phyloP scores from a whole-genome alignment of 2,888 invertebrate genomes.

The Tridacna gigas region DNA sequence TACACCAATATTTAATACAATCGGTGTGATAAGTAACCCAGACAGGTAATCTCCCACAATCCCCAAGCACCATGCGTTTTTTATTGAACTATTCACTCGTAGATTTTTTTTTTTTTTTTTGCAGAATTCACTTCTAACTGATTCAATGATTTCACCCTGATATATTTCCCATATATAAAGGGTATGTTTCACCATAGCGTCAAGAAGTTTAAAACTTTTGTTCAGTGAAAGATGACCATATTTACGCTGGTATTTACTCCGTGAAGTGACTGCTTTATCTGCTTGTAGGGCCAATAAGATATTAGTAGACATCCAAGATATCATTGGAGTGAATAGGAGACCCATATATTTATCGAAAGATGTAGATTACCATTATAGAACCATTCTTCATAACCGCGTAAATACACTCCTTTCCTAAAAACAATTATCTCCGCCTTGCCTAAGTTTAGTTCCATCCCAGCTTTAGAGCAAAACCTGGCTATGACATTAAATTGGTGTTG shows the following conservation, averaged over 20 bases:
- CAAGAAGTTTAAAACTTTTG: too few species aligned
- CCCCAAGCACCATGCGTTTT: constrained; percentile 4
- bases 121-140: background rate
- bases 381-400: constrained; percentile 10
- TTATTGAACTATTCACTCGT: constrained; percentile 5
- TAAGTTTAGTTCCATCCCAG: constrained; percentile 9
- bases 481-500: constrained; percentile 12
- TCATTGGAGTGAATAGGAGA: background rate
- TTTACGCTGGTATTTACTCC: background rate
- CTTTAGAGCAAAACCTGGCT: background rate
- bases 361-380: background rate
- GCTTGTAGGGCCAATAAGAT: constrained; percentile 11
- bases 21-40: constrained; percentile 14
- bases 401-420: background rate
- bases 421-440: constrained; percentile 8
- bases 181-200: constrained; percentile 15
- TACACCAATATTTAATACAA: constrained; percentile 35
- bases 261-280: constrained; percentile 4
- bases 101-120: too few species aligned
- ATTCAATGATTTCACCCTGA: background rate
- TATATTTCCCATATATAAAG: constrained; percentile 10
- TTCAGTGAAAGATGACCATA: background rate
- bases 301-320: constrained; percentile 7
- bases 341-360: background rate
- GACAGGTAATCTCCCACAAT: constrained; percentile 17